These are phyloP conservation scores for Nasonovia ribisnigri DNA, from an alignment of 2,888 invertebrate species.

Conservation along the genomic window DNA sequence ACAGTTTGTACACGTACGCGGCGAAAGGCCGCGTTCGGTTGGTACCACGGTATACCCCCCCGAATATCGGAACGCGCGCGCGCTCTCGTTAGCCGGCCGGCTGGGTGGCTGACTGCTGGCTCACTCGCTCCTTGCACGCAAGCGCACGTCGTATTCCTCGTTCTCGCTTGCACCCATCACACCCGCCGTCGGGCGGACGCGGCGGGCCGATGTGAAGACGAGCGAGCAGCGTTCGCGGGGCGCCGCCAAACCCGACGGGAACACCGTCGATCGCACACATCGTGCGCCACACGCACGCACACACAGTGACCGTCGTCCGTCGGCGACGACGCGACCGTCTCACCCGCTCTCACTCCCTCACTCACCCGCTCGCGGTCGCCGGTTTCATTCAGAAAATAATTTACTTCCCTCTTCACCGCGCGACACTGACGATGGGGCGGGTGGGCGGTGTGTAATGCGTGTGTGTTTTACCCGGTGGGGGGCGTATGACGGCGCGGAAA, in stretches of 20 bases:
- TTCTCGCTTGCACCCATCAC: not conserved
- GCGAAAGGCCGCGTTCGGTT: slow-evolving; percentile 46
- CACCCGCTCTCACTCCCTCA: not conserved
- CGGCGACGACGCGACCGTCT: not conserved
- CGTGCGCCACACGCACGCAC: not conserved
- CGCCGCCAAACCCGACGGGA: not conserved
- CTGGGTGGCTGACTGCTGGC: not conserved
- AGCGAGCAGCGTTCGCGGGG: not conserved
- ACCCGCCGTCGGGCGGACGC: not conserved
- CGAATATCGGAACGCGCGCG: not conserved
- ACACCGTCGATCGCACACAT: slow-evolving; percentile 5
- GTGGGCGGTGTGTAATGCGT: not conserved
- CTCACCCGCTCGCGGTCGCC: slow-evolving; percentile 1
- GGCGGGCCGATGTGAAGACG: not conserved
- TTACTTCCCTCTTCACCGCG: slow-evolving; percentile 42
- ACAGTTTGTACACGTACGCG: slow-evolving; percentile 56
- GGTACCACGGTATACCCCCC: slow-evolving; percentile 31
- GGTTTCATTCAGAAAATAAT: slow-evolving; percentile 64
- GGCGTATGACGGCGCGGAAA: not conserved
- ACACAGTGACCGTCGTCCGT: slow-evolving; percentile 35
- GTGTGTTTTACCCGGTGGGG: slow-evolving; percentile 16
- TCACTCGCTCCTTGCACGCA: not conserved
- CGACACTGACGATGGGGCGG: not conserved
- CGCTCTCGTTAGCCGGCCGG: not conserved
- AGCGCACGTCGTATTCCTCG: not conserved